Percentiles rank a stretch among this genome's conserved stretches.
phyloP scores from a whole-genome alignment of 1,140 invertebrate species.

The Piezodorus guildinii region DNA sequence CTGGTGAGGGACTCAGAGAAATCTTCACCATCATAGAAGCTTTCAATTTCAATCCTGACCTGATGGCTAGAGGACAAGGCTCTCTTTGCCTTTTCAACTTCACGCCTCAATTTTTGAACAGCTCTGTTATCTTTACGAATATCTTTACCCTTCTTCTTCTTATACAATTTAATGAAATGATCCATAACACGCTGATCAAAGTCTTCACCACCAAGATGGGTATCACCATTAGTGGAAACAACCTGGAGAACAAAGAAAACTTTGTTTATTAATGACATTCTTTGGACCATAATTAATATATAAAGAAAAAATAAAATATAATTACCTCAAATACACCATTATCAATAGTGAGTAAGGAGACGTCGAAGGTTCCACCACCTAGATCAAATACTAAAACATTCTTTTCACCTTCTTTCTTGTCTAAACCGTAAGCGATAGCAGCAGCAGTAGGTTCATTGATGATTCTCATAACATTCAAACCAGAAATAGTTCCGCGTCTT shows the following conservation, averaged over 20 bases:
- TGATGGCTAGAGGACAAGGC: slow-evolving; percentile 90
- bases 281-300: slow-evolving; percentile 27
- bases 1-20: slow-evolving; percentile 98
- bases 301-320: neutral
- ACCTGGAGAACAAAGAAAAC: slow-evolving; percentile 44
- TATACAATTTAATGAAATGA: slow-evolving; percentile 96
- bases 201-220: slow-evolving; percentile 96
- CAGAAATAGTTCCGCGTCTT: slow-evolving; percentile 83
- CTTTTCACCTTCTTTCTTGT: slow-evolving; percentile 98
- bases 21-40: slow-evolving; percentile 96
- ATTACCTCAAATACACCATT: slow-evolving; percentile 76
- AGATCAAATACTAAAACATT: slow-evolving; percentile 98
- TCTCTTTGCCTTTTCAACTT: slow-evolving; percentile 96
- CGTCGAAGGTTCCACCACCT: slow-evolving; percentile 99
- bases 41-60: slow-evolving; percentile 94
- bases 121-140: slow-evolving; percentile 90
- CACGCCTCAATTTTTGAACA: slow-evolving; percentile 90
- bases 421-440: slow-evolving; percentile 97
- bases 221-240: slow-evolving; percentile 96
- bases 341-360: slow-evolving; percentile 96
- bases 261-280: slow-evolving; percentile 42
- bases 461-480: slow-evolving; percentile 95
- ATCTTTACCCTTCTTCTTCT: slow-evolving; percentile 98
- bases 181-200: slow-evolving; percentile 98
- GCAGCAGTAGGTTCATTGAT: slow-evolving; percentile 99